Percentiles rank a stretch among this genome's conserved stretches.
Conservation (phyloP, 1,140 invertebrate genomes). For the Megathymus violae region DNA sequence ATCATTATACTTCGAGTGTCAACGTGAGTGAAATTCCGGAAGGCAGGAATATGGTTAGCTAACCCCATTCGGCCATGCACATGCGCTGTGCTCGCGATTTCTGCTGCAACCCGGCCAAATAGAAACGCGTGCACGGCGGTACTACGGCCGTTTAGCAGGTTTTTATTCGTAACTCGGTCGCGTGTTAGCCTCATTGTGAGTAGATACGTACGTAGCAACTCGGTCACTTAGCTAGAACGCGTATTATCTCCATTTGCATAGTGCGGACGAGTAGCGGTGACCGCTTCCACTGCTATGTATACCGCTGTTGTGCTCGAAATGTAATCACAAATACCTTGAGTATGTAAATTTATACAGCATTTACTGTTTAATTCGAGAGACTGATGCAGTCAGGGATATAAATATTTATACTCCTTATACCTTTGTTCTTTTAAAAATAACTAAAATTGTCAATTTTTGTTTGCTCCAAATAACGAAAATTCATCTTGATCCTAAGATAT, state of each 20-base stretch:
- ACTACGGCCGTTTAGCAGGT: constrained; percentile 41
- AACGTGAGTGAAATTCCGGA: constrained; percentile 77
- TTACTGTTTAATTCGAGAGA: too few species aligned
- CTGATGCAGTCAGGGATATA: too few species aligned
- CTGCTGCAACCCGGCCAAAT: constrained; percentile 61
- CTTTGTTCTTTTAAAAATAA: too few species aligned
- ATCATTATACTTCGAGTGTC: constrained; percentile 58
- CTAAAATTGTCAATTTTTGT: too few species aligned
- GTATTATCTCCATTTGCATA: constrained; percentile 79
- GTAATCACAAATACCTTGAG: background rate
- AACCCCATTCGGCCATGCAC: constrained; percentile 71
- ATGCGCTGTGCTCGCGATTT: constrained; percentile 71
- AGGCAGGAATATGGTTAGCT: constrained; percentile 75
- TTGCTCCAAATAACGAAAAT: too few species aligned
- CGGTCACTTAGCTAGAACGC: constrained; percentile 73
- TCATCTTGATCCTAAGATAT: too few species aligned
- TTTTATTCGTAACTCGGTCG: constrained; percentile 59
- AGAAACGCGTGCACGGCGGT: constrained; percentile 41
- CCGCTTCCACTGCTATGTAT: constrained; percentile 47
- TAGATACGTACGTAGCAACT: constrained; percentile 59
- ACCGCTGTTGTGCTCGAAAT: constrained; percentile 15
- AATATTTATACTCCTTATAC: too few species aligned
- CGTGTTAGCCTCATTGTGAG: constrained; percentile 72
- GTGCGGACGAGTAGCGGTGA: constrained; percentile 73
- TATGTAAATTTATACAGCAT: background rate